These are phyloP conservation scores for Hormaphis cornu DNA, from an alignment of 1,140 invertebrate species.

Conservation along the genomic window DNA sequence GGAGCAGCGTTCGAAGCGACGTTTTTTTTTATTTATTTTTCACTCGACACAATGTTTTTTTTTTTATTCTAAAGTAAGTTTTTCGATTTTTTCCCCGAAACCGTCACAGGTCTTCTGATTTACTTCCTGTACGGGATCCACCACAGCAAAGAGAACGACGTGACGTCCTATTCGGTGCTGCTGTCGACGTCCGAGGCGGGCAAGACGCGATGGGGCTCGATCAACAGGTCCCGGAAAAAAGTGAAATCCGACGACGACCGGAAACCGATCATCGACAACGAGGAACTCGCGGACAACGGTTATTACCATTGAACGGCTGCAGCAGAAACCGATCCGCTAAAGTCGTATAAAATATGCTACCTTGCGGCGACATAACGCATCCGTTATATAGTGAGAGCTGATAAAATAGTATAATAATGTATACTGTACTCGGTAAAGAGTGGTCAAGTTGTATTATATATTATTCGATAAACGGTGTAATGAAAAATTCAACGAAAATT, in stretches of 20 bases:
- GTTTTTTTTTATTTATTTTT: no score
- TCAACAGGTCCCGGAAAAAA: slow-evolving; percentile 34
- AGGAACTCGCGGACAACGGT: slow-evolving; percentile 9
- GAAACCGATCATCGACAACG: slow-evolving; percentile 41
- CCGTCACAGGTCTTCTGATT: slow-evolving; percentile 61
- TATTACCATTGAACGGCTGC: slow-evolving; percentile 8
- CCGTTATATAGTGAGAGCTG: no score
- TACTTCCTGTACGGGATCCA: slow-evolving; percentile 85
- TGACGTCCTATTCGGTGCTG: slow-evolving; percentile 52
- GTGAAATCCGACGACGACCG: slow-evolving; percentile 40
- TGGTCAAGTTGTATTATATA: no score
- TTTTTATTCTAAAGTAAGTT: background rate
- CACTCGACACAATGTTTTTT: background rate
- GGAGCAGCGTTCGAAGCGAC: no score
- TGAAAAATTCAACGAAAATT: no score
- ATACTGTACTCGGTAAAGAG: no score
- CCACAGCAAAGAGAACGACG: slow-evolving; percentile 71
- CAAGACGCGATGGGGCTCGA: slow-evolving; percentile 54
- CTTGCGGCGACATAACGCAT: no score
- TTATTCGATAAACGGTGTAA: no score
- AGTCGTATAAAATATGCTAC: background rate
- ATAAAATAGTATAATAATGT: no score
- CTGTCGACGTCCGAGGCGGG: slow-evolving; percentile 55
- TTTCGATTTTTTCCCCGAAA: background rate
- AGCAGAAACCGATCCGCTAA: background rate